A percentile compares a stretch with the other conserved stretches of the same genome.
Conservation (phyloP, 2,888 invertebrate species). For the Macrosoma leucophasiata region DNA sequence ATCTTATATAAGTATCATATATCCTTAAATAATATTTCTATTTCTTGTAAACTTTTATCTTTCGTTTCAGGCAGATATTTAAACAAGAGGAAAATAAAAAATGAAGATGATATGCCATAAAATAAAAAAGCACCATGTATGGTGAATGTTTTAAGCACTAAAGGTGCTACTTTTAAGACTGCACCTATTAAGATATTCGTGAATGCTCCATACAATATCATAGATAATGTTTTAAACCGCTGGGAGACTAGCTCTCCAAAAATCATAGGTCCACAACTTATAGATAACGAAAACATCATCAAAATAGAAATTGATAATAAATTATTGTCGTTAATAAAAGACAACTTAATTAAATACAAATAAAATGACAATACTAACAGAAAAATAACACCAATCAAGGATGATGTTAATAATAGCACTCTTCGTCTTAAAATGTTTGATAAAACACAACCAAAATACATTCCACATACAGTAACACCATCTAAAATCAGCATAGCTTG, state of each 20-base stretch:
- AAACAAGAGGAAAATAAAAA: slow-evolving; percentile 26
- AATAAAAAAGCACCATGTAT: slow-evolving; percentile 41
- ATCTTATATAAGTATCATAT: no score
- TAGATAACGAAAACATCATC: slow-evolving; percentile 39
- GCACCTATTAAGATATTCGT: slow-evolving; percentile 36
- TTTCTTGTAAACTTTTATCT: slow-evolving; percentile 31
- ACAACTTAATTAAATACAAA: slow-evolving; percentile 38
- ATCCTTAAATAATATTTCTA: slow-evolving; percentile 24
- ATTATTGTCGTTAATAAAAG: slow-evolving; percentile 36
- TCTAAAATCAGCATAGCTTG: slow-evolving; percentile 48
- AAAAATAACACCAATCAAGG: slow-evolving; percentile 37
- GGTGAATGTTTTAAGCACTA: slow-evolving; percentile 35
- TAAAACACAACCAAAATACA: slow-evolving; percentile 29
- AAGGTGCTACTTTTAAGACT: slow-evolving; percentile 42
- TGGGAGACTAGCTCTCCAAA: slow-evolving; percentile 45
- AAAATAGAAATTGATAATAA: slow-evolving; percentile 33
- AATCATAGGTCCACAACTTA: slow-evolving; percentile 48
- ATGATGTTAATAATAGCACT: slow-evolving; percentile 36
- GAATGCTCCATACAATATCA: slow-evolving; percentile 35
- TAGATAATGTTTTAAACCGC: slow-evolving; percentile 38
- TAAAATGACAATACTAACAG: slow-evolving; percentile 42
- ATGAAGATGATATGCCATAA: slow-evolving; percentile 24
- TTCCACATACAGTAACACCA: slow-evolving; percentile 39
- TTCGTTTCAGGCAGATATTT: slow-evolving; percentile 31
- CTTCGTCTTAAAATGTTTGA: slow-evolving; percentile 26